phyloP scores from a whole-genome alignment of 2,113 vertebrate genomes.

The Chitala chitala region DNA sequence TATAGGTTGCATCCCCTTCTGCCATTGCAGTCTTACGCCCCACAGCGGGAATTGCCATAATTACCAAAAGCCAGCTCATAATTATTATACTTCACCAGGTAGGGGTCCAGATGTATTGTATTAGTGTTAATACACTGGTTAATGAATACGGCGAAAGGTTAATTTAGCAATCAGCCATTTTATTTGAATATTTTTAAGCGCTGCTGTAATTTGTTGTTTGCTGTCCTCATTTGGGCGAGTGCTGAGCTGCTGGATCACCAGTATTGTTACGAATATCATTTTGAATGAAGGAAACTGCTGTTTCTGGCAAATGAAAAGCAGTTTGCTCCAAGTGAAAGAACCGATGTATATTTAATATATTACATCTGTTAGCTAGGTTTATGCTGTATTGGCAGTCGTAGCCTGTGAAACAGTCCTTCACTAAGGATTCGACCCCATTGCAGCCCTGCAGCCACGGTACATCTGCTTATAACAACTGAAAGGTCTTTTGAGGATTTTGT shows the following conservation, averaged over 20 bases:
- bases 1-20: not conserved
- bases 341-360: no score
- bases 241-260: not conserved
- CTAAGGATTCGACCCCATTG: no score
- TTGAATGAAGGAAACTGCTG: not conserved
- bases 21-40: not conserved
- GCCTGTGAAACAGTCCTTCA: no score
- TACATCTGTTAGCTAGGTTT: no score
- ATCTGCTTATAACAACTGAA: no score
- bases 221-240: not conserved
- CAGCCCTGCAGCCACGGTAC: no score
- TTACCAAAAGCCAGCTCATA: constrained; percentile 15
- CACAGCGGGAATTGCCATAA: constrained; percentile 5
- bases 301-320: no score
- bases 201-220: not conserved
- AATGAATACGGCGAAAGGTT: constrained; percentile 16
- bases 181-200: constrained; percentile 6
- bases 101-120: constrained; percentile 8
- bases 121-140: constrained; percentile 4
- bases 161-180: constrained; percentile 19
- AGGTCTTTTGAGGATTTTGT: no score
- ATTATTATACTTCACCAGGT: constrained; percentile 17
- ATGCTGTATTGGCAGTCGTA: no score
- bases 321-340: no score
- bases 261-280: not conserved